Percentiles rank a stretch among this genome's conserved stretches.
phyloP scores from a whole-genome alignment of 2,113 vertebrate genomes.

The Sula dactylatra region DNA sequence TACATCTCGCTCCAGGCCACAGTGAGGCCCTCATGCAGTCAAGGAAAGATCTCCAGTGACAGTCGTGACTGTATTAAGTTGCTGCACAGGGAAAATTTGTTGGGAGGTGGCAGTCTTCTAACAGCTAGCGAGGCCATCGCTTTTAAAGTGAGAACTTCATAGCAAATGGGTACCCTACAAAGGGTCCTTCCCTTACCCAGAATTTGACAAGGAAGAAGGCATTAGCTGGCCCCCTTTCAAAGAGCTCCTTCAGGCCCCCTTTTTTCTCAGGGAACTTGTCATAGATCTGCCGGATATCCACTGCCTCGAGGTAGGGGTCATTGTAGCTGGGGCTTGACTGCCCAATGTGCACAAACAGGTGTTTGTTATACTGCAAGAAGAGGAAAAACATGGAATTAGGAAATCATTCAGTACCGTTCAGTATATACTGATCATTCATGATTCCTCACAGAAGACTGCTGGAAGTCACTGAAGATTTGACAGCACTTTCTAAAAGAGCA shows the following conservation, averaged over 20 bases:
- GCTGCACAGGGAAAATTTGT: not conserved
- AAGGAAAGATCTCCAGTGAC: not conserved
- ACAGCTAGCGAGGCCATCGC: accelerated
- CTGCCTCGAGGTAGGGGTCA: constrained; percentile 89
- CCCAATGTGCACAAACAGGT: constrained; percentile 91
- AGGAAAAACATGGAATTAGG: not conserved
- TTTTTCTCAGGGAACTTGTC: constrained; percentile 96
- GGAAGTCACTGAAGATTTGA: not conserved
- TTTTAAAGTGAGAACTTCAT: not conserved
- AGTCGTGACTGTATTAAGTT: not conserved
- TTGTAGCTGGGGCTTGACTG: constrained; percentile 89
- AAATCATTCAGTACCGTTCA: not conserved
- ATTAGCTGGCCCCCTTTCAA: constrained; percentile 88
- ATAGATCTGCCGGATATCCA: constrained; percentile 92
- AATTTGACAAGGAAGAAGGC: constrained; percentile 94
- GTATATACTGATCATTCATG: not conserved
- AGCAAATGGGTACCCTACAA: not conserved
- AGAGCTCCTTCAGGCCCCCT: constrained; percentile 91
- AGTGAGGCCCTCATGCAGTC: not conserved
- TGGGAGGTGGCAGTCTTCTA: not conserved
- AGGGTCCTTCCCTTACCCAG: constrained; percentile 81
- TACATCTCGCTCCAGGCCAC: not conserved
- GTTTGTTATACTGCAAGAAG: constrained; percentile 87
- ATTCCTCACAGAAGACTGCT: not conserved
- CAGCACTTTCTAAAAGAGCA: not conserved